These are phyloP conservation scores for Cheilosia scutellata DNA, from an alignment of 2,888 invertebrate genomes.

Conservation along the genomic window DNA sequence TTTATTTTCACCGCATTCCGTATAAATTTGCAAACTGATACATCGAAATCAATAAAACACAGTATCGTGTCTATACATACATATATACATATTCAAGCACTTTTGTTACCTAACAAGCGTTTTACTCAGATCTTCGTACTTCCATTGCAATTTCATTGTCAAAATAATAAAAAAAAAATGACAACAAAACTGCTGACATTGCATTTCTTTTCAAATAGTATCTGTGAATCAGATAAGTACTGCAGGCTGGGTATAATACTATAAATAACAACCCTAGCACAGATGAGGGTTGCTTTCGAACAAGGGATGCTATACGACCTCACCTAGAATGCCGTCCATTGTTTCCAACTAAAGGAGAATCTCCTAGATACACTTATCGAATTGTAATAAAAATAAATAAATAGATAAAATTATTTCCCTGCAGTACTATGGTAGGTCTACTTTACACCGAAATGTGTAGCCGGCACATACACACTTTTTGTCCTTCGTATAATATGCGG, in stretches of 20 bases:
- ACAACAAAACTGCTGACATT: slow-evolving; percentile 42
- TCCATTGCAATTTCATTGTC: slow-evolving; percentile 38
- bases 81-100: not conserved
- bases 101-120: not conserved
- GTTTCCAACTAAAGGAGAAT: slow-evolving; percentile 15
- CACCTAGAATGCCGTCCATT: slow-evolving; percentile 12
- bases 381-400: slow-evolving; percentile 63
- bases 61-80: not conserved
- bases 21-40: slow-evolving; percentile 39
- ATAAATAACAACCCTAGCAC: slow-evolving; percentile 28
- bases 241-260: not conserved
- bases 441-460: not conserved
- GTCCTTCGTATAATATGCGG: not conserved
- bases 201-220: slow-evolving; percentile 35
- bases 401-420: slow-evolving; percentile 45
- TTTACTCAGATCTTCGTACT: slow-evolving; percentile 14
- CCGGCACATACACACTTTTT: not conserved
- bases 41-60: slow-evolving; percentile 20
- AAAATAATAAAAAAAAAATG: slow-evolving; percentile 17
- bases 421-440: not conserved
- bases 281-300: slow-evolving; percentile 18
- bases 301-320: not conserved
- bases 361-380: slow-evolving; percentile 40
- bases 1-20: slow-evolving; percentile 23
- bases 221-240: slow-evolving; percentile 33